phyloP scores from a whole-genome alignment of 1,140 invertebrate species.

The Drosophila virilis region DNA sequence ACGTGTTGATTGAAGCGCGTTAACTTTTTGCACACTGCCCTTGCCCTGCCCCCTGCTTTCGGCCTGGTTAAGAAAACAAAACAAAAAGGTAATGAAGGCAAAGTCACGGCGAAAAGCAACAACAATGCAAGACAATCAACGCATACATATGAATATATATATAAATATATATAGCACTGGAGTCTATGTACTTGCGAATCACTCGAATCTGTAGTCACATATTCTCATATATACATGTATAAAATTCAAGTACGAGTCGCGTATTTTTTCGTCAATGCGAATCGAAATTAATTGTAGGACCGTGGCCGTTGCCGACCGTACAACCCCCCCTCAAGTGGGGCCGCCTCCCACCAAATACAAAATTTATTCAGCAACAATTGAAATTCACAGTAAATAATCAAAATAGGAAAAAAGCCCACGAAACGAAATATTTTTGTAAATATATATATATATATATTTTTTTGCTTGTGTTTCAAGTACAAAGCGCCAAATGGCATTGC shows the following conservation, averaged over 20 bases:
- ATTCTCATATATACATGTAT: conserved; percentile 9
- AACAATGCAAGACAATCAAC: conserved; percentile 4
- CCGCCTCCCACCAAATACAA: neutral
- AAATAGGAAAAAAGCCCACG: conserved; percentile 33
- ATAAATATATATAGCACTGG: conserved; percentile 26
- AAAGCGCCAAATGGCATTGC: conserved; percentile 39
- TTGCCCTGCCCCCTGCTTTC: conserved; percentile 3
- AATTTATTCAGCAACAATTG: conserved; percentile 45
- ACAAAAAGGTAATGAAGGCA: conserved; percentile 55
- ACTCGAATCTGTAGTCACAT: conserved; percentile 39
- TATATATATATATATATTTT: conserved; percentile 3
- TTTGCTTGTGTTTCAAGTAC: conserved; percentile 45
- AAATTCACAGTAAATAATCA: conserved; percentile 41
- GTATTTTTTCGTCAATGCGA: conserved; percentile 69
- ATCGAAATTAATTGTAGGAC: conserved; percentile 70
- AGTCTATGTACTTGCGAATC: conserved; percentile 21
- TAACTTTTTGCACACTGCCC: conserved; percentile 43
- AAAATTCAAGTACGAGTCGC: conserved; percentile 61
- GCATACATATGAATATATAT: conserved; percentile 12
- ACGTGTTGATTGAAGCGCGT: conserved; percentile 66
- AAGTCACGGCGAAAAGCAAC: conserved; percentile 27
- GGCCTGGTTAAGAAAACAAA: conserved; percentile 40
- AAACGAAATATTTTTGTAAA: conserved; percentile 12
- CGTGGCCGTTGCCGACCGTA: conserved; percentile 4
- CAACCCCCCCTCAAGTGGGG: neutral